These are phyloP conservation scores for Rallus limicola DNA, from an alignment of 2,113 vertebrate species.

Conservation along the genomic window DNA sequence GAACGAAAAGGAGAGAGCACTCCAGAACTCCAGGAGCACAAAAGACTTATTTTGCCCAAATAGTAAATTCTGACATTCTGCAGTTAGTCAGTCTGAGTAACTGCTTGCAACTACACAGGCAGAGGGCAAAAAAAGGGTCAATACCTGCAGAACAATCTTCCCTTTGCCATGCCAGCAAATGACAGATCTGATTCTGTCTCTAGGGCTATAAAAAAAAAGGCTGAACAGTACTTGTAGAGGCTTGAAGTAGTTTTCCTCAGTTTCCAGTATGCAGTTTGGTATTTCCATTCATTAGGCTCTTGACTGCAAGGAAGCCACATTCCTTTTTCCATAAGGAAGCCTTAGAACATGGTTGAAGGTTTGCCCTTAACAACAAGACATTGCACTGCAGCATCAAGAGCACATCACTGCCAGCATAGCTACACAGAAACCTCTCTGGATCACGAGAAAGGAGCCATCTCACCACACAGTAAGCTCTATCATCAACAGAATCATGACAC, in stretches of 20 bases:
- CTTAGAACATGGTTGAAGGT: neutral
- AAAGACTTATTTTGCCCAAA: neutral
- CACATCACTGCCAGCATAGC: neutral
- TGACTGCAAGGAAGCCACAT: rapidly evolving
- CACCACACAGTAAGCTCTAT: neutral
- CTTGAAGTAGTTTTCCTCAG: neutral
- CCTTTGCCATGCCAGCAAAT: neutral
- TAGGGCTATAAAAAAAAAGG: neutral
- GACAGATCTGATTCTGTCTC: neutral
- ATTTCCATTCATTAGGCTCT: neutral
- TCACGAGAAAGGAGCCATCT: rapidly evolving
- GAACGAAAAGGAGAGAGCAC: neutral
- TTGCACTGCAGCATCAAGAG: rapidly evolving
- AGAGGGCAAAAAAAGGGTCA: neutral
- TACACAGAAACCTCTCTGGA: neutral
- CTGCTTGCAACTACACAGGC: neutral
- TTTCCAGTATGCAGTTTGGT: neutral
- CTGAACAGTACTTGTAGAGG: neutral
- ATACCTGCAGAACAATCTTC: neutral
- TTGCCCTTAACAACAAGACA: neutral
- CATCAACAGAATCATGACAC: neutral
- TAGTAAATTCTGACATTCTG: neutral
- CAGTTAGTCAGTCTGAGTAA: neutral
- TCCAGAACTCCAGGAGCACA: neutral
- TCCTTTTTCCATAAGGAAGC: neutral